These are phyloP conservation scores for Hydrozoanthus gracilis DNA, from an alignment of 92 coral and sea anemone genomes.

Conservation along the genomic window DNA sequence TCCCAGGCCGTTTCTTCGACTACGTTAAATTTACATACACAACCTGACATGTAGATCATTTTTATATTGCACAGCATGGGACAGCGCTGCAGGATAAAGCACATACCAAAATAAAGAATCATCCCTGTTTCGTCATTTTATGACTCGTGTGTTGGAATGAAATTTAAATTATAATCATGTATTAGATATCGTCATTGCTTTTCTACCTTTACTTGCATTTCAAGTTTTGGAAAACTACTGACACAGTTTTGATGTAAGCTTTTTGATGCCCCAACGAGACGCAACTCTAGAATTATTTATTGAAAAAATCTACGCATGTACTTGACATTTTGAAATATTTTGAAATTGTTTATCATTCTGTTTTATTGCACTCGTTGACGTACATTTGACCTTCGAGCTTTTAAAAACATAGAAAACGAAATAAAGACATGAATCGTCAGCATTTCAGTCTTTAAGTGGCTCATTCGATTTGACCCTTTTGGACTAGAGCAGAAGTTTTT, in stretches of 20 bases:
- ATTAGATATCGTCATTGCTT: too few relatives aligned
- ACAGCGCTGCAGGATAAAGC: background rate
- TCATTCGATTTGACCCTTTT: background rate
- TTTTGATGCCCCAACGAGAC: background rate
- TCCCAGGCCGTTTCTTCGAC: constrained; percentile 29
- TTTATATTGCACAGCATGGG: constrained; percentile 37
- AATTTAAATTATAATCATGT: background rate
- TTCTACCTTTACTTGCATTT: background rate
- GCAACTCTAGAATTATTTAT: background rate
- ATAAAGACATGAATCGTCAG: background rate
- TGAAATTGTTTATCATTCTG: background rate
- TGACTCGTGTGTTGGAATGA: constrained; percentile 21
- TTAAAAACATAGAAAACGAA: background rate
- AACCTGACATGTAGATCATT: constrained; percentile 26
- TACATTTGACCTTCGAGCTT: background rate
- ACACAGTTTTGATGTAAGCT: background rate
- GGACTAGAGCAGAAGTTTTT: background rate
- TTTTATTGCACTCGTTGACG: background rate
- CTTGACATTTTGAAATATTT: background rate
- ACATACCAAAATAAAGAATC: background rate
- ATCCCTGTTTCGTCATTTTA: background rate
- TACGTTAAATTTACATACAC: constrained; percentile 35
- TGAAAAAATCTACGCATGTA: background rate
- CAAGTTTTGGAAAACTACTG: background rate
- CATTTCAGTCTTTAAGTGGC: background rate